These are phyloP conservation scores for Indri indri DNA, from an alignment of 2,113 vertebrate species.

Conservation along the genomic window DNA sequence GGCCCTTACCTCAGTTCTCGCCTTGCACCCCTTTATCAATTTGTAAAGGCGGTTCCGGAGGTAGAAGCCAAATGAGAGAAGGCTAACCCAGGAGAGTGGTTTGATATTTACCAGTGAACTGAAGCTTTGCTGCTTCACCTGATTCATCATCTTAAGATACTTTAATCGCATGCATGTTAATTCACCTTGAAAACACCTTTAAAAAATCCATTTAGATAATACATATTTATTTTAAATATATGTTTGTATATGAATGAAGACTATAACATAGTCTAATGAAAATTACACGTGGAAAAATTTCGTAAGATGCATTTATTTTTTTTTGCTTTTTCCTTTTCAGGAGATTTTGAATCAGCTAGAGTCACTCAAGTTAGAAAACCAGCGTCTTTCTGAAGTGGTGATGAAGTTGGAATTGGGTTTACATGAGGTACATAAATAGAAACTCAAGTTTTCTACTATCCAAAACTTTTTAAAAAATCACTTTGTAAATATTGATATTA, in stretches of 20 bases:
- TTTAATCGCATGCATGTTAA: background rate
- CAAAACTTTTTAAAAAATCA: background rate
- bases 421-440: constrained; percentile 81
- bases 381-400: constrained; percentile 87
- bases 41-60: too few species aligned
- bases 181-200: background rate
- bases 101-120: too few species aligned
- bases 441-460: background rate
- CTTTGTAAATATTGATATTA: constrained; percentile 15
- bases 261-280: background rate
- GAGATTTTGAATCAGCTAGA: constrained; percentile 89
- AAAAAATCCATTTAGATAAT: background rate
- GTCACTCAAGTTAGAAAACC: constrained; percentile 90
- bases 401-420: constrained; percentile 82
- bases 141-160: background rate
- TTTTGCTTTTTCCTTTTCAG: constrained; percentile 77
- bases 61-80: background rate
- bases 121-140: background rate
- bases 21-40: too few species aligned
- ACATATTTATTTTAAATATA: background rate
- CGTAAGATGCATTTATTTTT: background rate
- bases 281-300: background rate
- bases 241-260: background rate
- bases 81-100: background rate
- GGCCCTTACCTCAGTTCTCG: too few species aligned